A percentile compares a stretch with the other conserved stretches of the same genome.
These are phyloP conservation scores for Folsomia candida DNA, from an alignment of 2,888 invertebrate genomes.

Conservation along the genomic window DNA sequence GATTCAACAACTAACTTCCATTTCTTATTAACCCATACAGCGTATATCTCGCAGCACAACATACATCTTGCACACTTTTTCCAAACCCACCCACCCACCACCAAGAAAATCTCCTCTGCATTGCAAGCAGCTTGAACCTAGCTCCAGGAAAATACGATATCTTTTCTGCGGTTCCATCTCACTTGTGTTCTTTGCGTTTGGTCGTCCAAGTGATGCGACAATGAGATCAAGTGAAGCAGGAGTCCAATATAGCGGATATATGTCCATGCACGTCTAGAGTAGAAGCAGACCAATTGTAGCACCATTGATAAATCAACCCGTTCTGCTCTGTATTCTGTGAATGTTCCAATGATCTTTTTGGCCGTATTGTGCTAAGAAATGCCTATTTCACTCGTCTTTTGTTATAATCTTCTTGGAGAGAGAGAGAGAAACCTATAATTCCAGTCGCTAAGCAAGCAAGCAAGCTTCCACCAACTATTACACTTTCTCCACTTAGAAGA, in stretches of 20 bases:
- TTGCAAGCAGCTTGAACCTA: not conserved
- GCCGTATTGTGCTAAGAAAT: not conserved
- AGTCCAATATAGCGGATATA: not conserved
- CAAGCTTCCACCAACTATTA: not conserved
- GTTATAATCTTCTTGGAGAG: not conserved
- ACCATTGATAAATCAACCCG: conserved; percentile 1
- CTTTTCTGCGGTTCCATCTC: not conserved
- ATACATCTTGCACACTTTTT: not conserved
- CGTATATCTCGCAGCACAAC: not conserved
- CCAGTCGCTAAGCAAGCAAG: not conserved
- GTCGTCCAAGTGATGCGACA: not conserved
- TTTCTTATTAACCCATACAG: not conserved
- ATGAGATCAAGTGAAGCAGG: not conserved
- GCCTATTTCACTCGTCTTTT: not conserved
- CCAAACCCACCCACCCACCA: not conserved
- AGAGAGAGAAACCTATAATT: not conserved
- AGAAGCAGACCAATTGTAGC: not conserved
- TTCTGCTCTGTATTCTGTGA: not conserved
- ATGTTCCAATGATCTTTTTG: not conserved
- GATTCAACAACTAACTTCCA: not conserved
- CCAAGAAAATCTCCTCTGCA: not conserved
- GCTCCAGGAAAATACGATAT: not conserved
- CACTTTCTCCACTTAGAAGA: not conserved
- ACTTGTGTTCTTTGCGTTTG: not conserved
- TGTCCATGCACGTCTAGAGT: too few species aligned